These are phyloP conservation scores for Colistium nudipinnis DNA, from an alignment of 2,113 vertebrate genomes.

Conservation along the genomic window DNA sequence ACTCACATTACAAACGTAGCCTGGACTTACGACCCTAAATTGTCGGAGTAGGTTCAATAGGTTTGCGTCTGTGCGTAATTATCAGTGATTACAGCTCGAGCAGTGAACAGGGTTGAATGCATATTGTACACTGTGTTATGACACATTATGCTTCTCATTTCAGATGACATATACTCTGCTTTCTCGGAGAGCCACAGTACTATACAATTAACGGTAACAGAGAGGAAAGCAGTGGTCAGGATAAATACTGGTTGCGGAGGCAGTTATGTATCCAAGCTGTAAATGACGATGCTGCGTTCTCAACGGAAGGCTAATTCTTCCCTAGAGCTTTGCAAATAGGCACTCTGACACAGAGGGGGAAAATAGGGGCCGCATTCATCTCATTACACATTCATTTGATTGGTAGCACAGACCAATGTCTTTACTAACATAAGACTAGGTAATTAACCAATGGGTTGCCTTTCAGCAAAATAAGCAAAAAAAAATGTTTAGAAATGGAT, in stretches of 20 bases:
- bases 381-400: constrained; percentile 33
- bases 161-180: constrained; percentile 30
- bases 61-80: constrained; percentile 30
- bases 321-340: constrained; percentile 36
- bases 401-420: neutral
- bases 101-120: constrained; percentile 50
- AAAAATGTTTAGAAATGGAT: constrained; percentile 8
- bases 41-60: constrained; percentile 32
- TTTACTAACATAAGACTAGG: constrained; percentile 29
- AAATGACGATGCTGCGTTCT: constrained; percentile 24
- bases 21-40: constrained; percentile 34
- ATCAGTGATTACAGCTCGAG: constrained; percentile 51
- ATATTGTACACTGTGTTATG: constrained; percentile 39
- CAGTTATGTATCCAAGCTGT: constrained; percentile 3
- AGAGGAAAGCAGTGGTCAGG: constrained; percentile 29
- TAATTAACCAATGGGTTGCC: constrained; percentile 14
- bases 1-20: constrained; percentile 1
- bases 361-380: constrained; percentile 22
- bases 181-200: constrained; percentile 15
- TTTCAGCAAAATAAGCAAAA: constrained; percentile 15
- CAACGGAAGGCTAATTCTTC: constrained; percentile 27
- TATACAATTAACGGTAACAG: constrained; percentile 19
- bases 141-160: constrained; percentile 25
- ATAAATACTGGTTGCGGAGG: constrained; percentile 11
- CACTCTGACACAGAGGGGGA: constrained; percentile 20